Evolutionary conservation across 1,140 invertebrate species (phyloP).

Genomic region (Cheumatopsyche charites): DNA sequence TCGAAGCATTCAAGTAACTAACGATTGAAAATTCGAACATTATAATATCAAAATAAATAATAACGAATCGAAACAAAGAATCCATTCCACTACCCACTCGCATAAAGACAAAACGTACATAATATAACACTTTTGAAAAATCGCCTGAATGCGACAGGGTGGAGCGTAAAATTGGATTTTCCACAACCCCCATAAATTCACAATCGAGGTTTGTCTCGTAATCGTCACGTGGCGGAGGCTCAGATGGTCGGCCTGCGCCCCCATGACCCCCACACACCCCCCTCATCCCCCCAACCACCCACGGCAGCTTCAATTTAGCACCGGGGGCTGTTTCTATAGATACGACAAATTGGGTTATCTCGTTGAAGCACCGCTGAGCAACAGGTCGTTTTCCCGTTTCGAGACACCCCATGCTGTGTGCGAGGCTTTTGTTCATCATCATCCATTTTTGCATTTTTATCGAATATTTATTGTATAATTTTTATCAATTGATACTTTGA

Average conservation of each 20-base stretch:
- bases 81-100: too few species aligned
- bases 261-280: not conserved
- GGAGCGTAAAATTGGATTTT: slow-evolving; percentile 13
- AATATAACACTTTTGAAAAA: not conserved
- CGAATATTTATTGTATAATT: not conserved
- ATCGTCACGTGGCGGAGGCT: slow-evolving; percentile 13
- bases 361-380: slow-evolving; percentile 40
- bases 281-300: not conserved
- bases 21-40: too few species aligned
- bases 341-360: slow-evolving; percentile 48
- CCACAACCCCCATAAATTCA: not conserved
- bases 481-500: too few species aligned
- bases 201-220: not conserved
- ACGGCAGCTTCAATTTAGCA: slow-evolving; percentile 12
- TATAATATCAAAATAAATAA: too few species aligned
- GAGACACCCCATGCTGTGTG: not conserved
- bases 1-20: too few species aligned
- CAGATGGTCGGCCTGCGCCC: slow-evolving; percentile 13
- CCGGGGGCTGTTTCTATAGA: slow-evolving; percentile 41
- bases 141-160: not conserved
- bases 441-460: slow-evolving; percentile 10
- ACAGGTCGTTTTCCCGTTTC: slow-evolving; percentile 39
- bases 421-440: slow-evolving; percentile 5
- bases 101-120: not conserved
- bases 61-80: too few species aligned